Base-by-base conservation (phyloP, 2,888 invertebrate genomes). In the Cantharis lateralis region DNA sequence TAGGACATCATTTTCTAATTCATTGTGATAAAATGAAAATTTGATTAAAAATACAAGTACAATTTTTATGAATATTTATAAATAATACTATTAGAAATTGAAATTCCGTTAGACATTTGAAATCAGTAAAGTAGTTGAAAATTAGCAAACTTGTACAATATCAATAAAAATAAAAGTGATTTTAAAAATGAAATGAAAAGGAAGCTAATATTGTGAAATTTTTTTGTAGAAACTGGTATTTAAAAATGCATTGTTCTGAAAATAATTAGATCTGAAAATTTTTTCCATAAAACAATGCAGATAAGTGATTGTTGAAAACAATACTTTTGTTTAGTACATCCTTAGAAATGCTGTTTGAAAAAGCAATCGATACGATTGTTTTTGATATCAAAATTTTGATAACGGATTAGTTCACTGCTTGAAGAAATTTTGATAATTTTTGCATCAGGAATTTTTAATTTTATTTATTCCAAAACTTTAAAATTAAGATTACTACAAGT, bases 281-380 rank as follows among this genome's bases (percentile, higher is more conserved):
- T 70, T 70, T 70, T 74, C 32, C 62, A 61, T 61, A 16, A 69
- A 15, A 66, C 15, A 70, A 70, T 63, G 63, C 63, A 64, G 70
- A 74, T 74, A 69, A 74, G 70, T 63, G 69, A 74, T 74, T 63
- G 74, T 32, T 70, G 13, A 70, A 73, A 74, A 74, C 74, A 74
- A 74, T 74, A 74, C 74, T 16, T 62, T 74, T n/a, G 18, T 74
- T 74, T 69, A n/a, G 13, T 2, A 48, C 48, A 48, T 48, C 48
- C 48, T 48, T 48, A 48, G 7, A 48, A 32, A 13, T 32, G 32
- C 11, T 32, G 11, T 4, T 32, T 48, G n/a, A 1, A n/a, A 48
- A 48, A 9, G n/a, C 48, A 48, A 48, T 48, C 48, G 7, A 48
- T 48, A 48, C n/a, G n/a, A 48, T 48, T n/a, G 9, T 48, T 48